These are phyloP conservation scores for Pseudomugil gertrudae DNA, from an alignment of 2,797 vertebrate genomes.

Conservation along the genomic window DNA sequence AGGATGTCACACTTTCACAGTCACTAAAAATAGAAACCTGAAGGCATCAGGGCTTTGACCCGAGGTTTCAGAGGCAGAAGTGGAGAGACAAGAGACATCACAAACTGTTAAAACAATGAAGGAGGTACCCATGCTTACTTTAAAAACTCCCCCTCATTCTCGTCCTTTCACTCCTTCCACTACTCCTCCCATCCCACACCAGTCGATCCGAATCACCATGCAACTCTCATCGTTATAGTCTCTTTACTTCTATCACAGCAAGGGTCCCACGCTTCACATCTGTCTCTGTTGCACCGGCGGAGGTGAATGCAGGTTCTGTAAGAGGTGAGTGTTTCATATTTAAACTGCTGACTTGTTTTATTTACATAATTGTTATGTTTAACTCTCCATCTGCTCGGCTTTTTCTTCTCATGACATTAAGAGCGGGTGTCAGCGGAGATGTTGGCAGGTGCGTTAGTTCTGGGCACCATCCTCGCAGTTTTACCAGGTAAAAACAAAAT, in stretches of 20 bases:
- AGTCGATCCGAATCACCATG: conserved; percentile 30
- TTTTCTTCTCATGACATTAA: conserved; percentile 49
- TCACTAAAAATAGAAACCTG: conserved; percentile 1
- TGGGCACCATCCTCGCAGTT: conserved; percentile 71
- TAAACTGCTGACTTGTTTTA: neutral
- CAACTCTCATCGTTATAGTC: conserved; percentile 30
- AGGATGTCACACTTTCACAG: conserved; percentile 32
- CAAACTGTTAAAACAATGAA: conserved; percentile 9
- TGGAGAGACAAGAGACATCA: conserved; percentile 30
- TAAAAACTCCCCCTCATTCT: conserved; percentile 30
- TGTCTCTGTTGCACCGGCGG: conserved; percentile 23
- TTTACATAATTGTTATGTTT: conserved; percentile 13
- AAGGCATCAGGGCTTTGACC: conserved; percentile 16
- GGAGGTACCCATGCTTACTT: conserved; percentile 9
- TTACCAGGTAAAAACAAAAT: conserved; percentile 75
- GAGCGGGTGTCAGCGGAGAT: conserved; percentile 76
- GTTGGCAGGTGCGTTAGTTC: conserved; percentile 75
- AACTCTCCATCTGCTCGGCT: conserved; percentile 12
- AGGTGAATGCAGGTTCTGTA: conserved; percentile 51
- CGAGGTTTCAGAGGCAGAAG: conserved; percentile 18
- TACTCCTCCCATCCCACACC: conserved; percentile 43
- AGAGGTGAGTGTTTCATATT: conserved; percentile 54
- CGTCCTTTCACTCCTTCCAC: conserved; percentile 28
- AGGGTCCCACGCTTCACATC: conserved; percentile 16
- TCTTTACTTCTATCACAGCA: conserved; percentile 44